These are phyloP conservation scores for Poecilia latipinna DNA, from an alignment of 2,113 vertebrate genomes.

Conservation along the genomic window DNA sequence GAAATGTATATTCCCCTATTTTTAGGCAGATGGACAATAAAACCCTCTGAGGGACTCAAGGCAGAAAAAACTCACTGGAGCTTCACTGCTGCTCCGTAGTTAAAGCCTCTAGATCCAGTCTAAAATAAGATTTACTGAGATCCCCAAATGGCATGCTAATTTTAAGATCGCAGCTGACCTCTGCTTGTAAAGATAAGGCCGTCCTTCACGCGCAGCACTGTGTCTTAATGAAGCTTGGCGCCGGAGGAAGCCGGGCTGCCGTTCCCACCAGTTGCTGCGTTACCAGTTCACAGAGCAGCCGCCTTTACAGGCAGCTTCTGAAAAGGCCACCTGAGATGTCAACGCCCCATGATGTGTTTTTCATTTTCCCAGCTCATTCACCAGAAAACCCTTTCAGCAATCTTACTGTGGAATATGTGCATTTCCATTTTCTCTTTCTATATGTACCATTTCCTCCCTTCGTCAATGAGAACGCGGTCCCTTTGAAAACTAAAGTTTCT, in stretches of 20 bases:
- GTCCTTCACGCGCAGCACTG: background rate
- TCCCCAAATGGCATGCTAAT: background rate
- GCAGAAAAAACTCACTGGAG: background rate
- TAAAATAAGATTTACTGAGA: background rate
- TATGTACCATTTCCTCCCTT: too few species aligned
- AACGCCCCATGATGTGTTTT: slow-evolving; percentile 22
- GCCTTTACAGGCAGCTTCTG: slow-evolving; percentile 8
- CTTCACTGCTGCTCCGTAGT: background rate
- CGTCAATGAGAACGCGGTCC: too few species aligned
- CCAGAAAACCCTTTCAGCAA: slow-evolving; percentile 4
- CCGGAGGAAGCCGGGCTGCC: background rate
- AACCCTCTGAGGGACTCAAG: slow-evolving; percentile 1
- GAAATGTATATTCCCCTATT: slow-evolving; percentile 39
- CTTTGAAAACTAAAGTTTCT: too few species aligned
- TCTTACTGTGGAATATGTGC: background rate
- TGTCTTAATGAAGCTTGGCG: slow-evolving; percentile 3
- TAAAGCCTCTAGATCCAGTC: background rate
- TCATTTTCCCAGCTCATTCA: slow-evolving; percentile 7
- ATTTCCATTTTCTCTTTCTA: background rate
- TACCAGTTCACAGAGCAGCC: slow-evolving; percentile 18
- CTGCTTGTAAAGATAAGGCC: background rate
- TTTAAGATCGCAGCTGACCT: background rate
- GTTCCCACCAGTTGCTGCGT: slow-evolving; percentile 1
- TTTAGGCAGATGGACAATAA: slow-evolving; percentile 29
- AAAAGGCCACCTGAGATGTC: slow-evolving; percentile 30